Percentiles rank a stretch among this genome's conserved stretches.
Conservation (phyloP, 2,888 invertebrate species). For the Yponomeuta plumbellus region DNA sequence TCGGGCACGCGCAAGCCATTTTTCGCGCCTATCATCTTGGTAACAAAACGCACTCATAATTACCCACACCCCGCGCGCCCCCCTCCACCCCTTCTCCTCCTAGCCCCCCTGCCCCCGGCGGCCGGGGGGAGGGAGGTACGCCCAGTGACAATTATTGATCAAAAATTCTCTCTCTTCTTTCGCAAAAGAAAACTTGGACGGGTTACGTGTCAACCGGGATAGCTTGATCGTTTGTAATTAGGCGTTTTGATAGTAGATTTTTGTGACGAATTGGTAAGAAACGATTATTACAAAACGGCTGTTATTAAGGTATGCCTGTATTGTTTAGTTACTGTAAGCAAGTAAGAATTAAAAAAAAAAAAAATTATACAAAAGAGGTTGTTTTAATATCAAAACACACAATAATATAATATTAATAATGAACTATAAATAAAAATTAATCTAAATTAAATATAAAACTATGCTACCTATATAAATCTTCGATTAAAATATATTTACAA, state of each 20-base stretch:
- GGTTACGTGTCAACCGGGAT: slow-evolving; percentile 71
- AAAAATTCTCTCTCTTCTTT: slow-evolving; percentile 81
- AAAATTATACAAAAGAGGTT: too few relatives aligned
- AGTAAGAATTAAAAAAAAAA: too few relatives aligned
- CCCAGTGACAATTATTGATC: slow-evolving; percentile 83
- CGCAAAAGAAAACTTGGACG: slow-evolving; percentile 78
- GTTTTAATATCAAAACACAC: too few relatives aligned
- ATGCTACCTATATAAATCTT: too few relatives aligned
- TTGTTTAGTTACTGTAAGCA: too few relatives aligned
- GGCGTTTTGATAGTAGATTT: slow-evolving; percentile 39
- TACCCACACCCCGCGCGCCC: slow-evolving; percentile 56
- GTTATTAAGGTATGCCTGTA: too few relatives aligned
- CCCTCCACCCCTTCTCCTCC: slow-evolving; percentile 34
- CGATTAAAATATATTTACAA: too few relatives aligned
- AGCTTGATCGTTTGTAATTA: slow-evolving; percentile 70
- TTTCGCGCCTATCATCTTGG: slow-evolving; percentile 77
- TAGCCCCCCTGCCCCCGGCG: slow-evolving; percentile 25
- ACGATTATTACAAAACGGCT: too few relatives aligned
- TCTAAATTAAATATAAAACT: too few relatives aligned
- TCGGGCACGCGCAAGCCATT: slow-evolving; percentile 76
- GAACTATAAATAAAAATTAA: too few relatives aligned
- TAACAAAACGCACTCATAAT: slow-evolving; percentile 77
- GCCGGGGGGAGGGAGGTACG: slow-evolving; percentile 50
- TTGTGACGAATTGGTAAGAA: neutral
- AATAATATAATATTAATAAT: too few relatives aligned